Evolutionary conservation across 2,113 vertebrate genomes (phyloP).

Genomic region (Macquaria australasica): DNA sequence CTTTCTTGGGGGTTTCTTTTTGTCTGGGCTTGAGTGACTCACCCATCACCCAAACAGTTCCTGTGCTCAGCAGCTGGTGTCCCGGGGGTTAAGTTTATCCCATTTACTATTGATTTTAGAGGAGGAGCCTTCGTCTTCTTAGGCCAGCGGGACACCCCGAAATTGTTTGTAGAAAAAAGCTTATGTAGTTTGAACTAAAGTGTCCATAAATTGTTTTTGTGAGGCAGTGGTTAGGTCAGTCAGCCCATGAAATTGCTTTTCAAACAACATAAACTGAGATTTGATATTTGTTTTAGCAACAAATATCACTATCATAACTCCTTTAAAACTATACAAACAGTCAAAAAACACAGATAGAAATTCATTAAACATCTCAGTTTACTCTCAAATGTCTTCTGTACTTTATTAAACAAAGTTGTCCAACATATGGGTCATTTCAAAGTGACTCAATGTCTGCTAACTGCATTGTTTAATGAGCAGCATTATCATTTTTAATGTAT

Average conservation of each 20-base stretch:
- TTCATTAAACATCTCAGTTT: conserved; percentile 4
- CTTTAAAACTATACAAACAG: background rate
- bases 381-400: background rate
- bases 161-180: conserved; percentile 35
- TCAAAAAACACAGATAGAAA: background rate
- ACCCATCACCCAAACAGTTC: conserved; percentile 49
- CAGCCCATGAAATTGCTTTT: conserved; percentile 47
- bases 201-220: conserved; percentile 42
- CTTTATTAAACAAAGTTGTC: background rate
- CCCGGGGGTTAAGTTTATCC: conserved; percentile 61
- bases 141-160: conserved; percentile 32
- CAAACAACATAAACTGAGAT: conserved; percentile 7
- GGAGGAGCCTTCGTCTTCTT: conserved; percentile 19
- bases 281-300: conserved; percentile 9
- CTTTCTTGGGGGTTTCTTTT: conserved; percentile 54
- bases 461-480: background rate
- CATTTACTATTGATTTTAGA: conserved; percentile 61
- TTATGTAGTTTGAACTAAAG: conserved; percentile 12
- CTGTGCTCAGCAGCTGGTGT: conserved; percentile 46
- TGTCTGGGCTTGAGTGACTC: conserved; percentile 54
- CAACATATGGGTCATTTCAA: background rate
- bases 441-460: background rate
- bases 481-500: background rate
- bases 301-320: no score
- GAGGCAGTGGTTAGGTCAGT: conserved; percentile 13